Evolutionary conservation across 2,888 invertebrate species (phyloP), one percentile per base, ranked within the genome.

Genomic region (Cremastinae sp.): DNA sequence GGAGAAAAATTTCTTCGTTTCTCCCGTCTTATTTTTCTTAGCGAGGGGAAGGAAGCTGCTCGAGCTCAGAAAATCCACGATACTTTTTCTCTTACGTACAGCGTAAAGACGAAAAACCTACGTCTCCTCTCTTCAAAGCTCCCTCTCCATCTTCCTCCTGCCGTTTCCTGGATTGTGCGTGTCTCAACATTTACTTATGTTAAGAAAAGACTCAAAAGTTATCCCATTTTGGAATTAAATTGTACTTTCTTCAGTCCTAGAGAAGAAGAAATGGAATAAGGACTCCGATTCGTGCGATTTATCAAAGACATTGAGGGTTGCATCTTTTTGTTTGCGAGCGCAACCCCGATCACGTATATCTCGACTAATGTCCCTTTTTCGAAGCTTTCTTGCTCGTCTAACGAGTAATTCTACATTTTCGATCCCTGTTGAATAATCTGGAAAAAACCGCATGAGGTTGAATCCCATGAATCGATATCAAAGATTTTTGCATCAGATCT

Each of bases 341-440:
- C 22, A 45, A 22, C 37, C 49, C 12, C 20, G 12, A 41, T 22
- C 28, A 9, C 37, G 64, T 16, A 16, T 45, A 45, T 12, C 28
- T 45, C 22, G 72, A 53, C 14, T 20, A 53, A 8, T 22, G 10
- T 28, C 41, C 3, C 20, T 10, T 28, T 16, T 43, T 10, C 16
- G n/a, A 10, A 9, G 1, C 0, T 28, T 43, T 56, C 22, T 61
- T 35, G 20, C 16, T 47, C 37, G 58, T 62, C 68, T 69, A 68
- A 74, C 78, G 79, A 76, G 81, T 82, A 82, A 84, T 84, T 83
- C 81, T 75, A 76, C 79, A 81, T 81, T 84, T 83, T 82, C 83
- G 83, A 84, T 84, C 83, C 80, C n/a, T 80, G 69, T 73, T 74
- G 81, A 84, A 84, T 83, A 82, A 82, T 76, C 79, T 79, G 80